Evolutionary conservation across 2,888 invertebrate species (phyloP).

Genomic region (Mesoligia furuncula): DNA sequence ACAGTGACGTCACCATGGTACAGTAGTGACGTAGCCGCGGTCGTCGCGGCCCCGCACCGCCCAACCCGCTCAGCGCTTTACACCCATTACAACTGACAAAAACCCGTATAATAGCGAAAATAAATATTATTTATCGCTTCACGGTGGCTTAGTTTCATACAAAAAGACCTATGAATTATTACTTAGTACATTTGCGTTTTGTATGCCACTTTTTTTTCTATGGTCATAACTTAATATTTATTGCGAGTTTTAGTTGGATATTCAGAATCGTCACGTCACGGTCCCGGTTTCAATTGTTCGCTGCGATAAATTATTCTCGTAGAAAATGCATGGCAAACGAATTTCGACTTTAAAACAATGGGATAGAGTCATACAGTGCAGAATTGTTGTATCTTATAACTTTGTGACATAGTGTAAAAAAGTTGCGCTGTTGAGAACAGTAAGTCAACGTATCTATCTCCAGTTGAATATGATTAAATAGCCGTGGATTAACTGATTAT

Average conservation of each 20-base stretch:
- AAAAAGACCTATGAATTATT: constrained; percentile 90
- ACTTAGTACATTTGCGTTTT: constrained; percentile 88
- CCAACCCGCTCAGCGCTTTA: constrained; percentile 79
- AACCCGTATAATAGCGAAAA: constrained; percentile 90
- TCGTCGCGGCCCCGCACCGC: constrained; percentile 66
- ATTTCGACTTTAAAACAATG: constrained; percentile 60
- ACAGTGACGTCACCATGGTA: constrained; percentile 44
- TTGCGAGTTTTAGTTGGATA: constrained; percentile 88
- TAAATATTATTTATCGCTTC: constrained; percentile 91
- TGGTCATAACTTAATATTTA: constrained; percentile 89
- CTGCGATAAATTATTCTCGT: constrained; percentile 70
- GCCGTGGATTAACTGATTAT: constrained; percentile 69
- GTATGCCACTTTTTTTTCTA: constrained; percentile 85
- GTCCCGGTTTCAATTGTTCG: constrained; percentile 79
- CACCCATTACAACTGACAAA: constrained; percentile 89
- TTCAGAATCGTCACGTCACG: constrained; percentile 87
- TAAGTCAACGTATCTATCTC: constrained; percentile 58
- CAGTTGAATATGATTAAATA: constrained; percentile 70
- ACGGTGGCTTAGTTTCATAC: constrained; percentile 89
- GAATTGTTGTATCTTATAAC: neutral
- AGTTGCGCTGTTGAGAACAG: constrained; percentile 33
- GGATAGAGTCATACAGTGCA: constrained; percentile 8
- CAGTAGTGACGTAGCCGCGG: constrained; percentile 45
- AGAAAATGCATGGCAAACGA: constrained; percentile 49
- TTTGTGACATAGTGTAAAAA: constrained; percentile 51